A percentile compares a stretch with the other conserved stretches of the same genome.
phyloP scores from a whole-genome alignment of 2,797 vertebrate genomes.

The Poeciliopsis infans region DNA sequence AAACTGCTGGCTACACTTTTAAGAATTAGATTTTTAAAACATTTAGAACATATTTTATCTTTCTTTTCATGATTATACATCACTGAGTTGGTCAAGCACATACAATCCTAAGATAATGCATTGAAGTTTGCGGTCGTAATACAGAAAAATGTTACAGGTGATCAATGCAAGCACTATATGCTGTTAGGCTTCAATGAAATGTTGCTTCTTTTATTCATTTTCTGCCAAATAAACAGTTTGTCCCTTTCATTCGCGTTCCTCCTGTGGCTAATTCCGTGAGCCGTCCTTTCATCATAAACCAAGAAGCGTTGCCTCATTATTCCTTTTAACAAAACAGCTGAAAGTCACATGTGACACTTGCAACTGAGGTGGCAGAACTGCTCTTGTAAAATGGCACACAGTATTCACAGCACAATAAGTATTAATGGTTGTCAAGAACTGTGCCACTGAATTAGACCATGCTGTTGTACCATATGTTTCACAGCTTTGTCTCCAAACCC shows the following conservation, averaged over 20 bases:
- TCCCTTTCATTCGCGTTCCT: constrained; percentile 14
- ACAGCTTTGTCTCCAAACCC: constrained; percentile 63
- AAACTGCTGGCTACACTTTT: background rate
- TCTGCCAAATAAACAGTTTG: constrained; percentile 6
- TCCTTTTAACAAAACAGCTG: constrained; percentile 36
- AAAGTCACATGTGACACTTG: constrained; percentile 45
- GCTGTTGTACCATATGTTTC: constrained; percentile 75
- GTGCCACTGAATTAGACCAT: constrained; percentile 47
- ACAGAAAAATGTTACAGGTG: background rate
- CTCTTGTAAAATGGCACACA: constrained; percentile 45
- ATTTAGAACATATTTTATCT: background rate
- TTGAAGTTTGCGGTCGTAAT: background rate
- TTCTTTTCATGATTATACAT: background rate
- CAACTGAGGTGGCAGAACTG: constrained; percentile 48
- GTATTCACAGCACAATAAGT: constrained; percentile 46
- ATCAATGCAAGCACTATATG: background rate
- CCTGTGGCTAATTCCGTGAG: constrained; percentile 30
- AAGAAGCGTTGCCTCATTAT: constrained; percentile 16
- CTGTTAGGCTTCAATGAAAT: background rate
- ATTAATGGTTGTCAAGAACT: constrained; percentile 39
- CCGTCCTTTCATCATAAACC: constrained; percentile 18
- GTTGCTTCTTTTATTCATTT: background rate
- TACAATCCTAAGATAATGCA: background rate
- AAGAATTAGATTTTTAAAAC: background rate
- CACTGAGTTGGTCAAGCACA: background rate